Evolutionary conservation across 2,797 vertebrate species (phyloP).

Genomic region (Pseudochaenichthys georgianus): DNA sequence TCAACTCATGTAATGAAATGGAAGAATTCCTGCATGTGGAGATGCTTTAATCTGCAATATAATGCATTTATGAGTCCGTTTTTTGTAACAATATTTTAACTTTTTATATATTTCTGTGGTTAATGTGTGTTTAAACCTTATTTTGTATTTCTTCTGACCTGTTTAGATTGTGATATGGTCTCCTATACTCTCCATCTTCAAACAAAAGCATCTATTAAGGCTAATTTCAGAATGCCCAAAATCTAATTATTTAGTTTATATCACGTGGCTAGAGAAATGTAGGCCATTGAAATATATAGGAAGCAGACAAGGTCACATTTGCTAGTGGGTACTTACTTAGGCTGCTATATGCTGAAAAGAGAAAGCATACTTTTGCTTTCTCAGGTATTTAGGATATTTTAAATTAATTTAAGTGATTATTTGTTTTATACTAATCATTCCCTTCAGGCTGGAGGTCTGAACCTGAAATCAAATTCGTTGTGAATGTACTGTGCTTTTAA

Average conservation of each 20-base stretch:
- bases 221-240: conserved; percentile 5
- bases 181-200: neutral
- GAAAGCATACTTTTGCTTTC: neutral
- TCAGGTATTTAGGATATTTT: neutral
- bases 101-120: neutral
- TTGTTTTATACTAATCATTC: neutral
- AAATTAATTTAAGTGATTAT: neutral
- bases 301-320: neutral
- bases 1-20: neutral
- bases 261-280: neutral
- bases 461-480: neutral
- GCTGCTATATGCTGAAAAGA: neutral
- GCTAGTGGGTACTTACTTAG: neutral
- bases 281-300: neutral
- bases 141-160: no score
- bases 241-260: neutral
- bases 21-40: neutral
- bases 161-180: neutral
- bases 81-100: neutral
- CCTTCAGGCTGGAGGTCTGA: neutral
- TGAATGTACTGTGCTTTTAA: conserved; percentile 73
- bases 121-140: neutral
- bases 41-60: neutral
- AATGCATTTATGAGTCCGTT: neutral
- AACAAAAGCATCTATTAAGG: neutral